phyloP scores from a whole-genome alignment of 2,797 vertebrate genomes.

The Sebastes variabilis region DNA sequence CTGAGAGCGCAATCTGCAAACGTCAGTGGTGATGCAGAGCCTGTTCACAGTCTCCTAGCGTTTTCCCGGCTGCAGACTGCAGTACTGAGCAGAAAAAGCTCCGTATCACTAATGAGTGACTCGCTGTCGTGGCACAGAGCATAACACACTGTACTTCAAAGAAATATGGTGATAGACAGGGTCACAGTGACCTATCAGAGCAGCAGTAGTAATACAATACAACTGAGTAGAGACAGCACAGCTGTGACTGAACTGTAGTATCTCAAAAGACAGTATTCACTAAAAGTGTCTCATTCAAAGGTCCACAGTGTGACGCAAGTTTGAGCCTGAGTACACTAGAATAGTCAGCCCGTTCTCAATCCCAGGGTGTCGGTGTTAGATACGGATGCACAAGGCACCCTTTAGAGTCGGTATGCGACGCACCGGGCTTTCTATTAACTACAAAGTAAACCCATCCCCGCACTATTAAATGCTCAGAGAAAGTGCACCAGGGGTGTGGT shows the following conservation, averaged over 20 bases:
- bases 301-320: neutral
- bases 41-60: conserved; percentile 6
- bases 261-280: neutral
- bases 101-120: conserved; percentile 28
- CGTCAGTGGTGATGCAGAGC: neutral
- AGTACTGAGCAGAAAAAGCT: neutral
- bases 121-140: conserved; percentile 15
- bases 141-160: conserved; percentile 45
- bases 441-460: too few relatives aligned
- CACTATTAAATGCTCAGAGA: too few relatives aligned
- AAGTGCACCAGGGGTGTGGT: too few relatives aligned
- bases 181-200: neutral
- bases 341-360: neutral
- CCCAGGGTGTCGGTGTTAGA: too few relatives aligned
- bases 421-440: too few relatives aligned
- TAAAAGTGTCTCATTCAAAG: neutral
- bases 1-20: conserved; percentile 6
- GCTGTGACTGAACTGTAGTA: neutral
- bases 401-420: too few relatives aligned
- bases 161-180: conserved; percentile 23
- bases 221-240: neutral
- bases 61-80: conserved; percentile 8
- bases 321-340: neutral
- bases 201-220: neutral
- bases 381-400: too few relatives aligned